phyloP scores from a whole-genome alignment of 2,797 vertebrate species.

The Trematomus bernacchii region DNA sequence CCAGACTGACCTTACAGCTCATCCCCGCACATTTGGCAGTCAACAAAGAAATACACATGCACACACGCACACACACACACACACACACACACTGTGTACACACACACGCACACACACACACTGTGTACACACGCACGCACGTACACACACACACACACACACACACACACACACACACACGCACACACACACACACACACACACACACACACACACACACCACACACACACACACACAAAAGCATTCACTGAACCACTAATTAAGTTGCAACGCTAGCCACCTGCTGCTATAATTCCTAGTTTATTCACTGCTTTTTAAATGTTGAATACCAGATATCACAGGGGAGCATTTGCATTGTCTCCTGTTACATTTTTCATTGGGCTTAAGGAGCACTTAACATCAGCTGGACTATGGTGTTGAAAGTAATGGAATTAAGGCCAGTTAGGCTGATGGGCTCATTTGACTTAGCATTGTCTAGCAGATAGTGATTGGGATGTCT shows the following conservation, averaged over 20 bases:
- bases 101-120: conserved; percentile 3
- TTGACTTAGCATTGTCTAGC: conserved; percentile 62
- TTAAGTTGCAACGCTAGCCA: conserved; percentile 36
- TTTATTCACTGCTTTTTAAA: conserved; percentile 58
- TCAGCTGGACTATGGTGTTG: conserved; percentile 51
- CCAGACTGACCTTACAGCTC: conserved; percentile 29
- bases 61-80: conserved; percentile 7
- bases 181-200: background rate
- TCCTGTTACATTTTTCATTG: conserved; percentile 57
- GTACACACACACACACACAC: background rate
- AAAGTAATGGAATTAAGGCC: conserved; percentile 64
- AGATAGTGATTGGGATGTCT: conserved; percentile 55
- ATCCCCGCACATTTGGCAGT: conserved; percentile 22
- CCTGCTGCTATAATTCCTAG: background rate
- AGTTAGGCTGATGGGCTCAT: conserved; percentile 60
- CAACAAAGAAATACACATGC: conserved; percentile 6
- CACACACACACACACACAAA: background rate
- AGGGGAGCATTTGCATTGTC: conserved; percentile 55
- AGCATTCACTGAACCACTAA: conserved; percentile 33
- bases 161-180: background rate
- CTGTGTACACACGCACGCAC: conserved; percentile 12
- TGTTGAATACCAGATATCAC: conserved; percentile 50
- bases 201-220: background rate
- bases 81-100: background rate
- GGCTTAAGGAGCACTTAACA: conserved; percentile 74